phyloP scores from a whole-genome alignment of 2,888 invertebrate species.

The Cheilosia urbana region DNA sequence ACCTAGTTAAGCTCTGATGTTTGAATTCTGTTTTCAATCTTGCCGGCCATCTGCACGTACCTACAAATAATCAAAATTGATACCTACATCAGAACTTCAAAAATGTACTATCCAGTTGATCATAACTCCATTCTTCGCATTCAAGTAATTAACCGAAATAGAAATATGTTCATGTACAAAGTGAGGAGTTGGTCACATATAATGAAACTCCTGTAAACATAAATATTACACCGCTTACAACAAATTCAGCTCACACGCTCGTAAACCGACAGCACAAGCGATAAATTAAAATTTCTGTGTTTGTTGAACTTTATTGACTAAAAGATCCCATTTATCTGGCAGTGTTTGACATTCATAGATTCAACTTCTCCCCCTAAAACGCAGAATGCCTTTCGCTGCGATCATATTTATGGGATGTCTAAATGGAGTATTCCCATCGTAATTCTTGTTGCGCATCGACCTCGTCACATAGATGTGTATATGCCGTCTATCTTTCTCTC shows the following conservation, averaged over 20 bases:
- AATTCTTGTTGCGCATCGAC: slow-evolving; percentile 67
- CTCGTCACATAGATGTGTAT: slow-evolving; percentile 1
- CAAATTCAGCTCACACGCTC: slow-evolving; percentile 74
- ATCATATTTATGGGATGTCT: slow-evolving; percentile 74
- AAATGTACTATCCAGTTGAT: slow-evolving; percentile 3
- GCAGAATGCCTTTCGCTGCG: slow-evolving; percentile 46
- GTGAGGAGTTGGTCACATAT: slow-evolving; percentile 44
- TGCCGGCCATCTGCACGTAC: too few species aligned
- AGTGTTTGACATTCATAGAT: slow-evolving; percentile 74
- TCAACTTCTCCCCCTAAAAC: slow-evolving; percentile 39
- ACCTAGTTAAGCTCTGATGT: too few species aligned
- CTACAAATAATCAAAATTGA: background rate
- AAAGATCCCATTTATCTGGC: slow-evolving; percentile 74
- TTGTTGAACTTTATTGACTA: slow-evolving; percentile 75
- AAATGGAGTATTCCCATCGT: slow-evolving; percentile 74
- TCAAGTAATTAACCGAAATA: slow-evolving; percentile 53
- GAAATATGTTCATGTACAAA: slow-evolving; percentile 47
- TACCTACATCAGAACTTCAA: background rate
- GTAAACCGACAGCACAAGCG: slow-evolving; percentile 55
- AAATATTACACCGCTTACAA: slow-evolving; percentile 65
- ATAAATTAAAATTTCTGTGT: slow-evolving; percentile 72
- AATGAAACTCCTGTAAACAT: slow-evolving; percentile 50
- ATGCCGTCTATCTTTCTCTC: slow-evolving; percentile 2
- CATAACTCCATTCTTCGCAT: slow-evolving; percentile 38
- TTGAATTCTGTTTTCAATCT: too few species aligned